phyloP scores from a whole-genome alignment of 2,797 vertebrate genomes.

The Cichlasoma orientale region DNA sequence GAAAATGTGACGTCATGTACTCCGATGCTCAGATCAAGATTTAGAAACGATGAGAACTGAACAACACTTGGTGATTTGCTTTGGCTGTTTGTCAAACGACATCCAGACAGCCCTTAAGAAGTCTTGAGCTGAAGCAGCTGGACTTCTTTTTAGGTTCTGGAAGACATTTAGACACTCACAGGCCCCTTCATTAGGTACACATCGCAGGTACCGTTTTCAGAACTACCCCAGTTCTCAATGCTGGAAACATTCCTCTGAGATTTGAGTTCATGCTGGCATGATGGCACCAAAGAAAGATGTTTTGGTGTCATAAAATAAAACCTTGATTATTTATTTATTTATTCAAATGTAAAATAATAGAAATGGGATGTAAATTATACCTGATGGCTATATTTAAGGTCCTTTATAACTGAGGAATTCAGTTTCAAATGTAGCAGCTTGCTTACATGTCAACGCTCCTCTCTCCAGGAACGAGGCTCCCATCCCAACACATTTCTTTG shows the following conservation, averaged over 20 bases:
- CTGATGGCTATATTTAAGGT: accelerated
- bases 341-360: neutral
- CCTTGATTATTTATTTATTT: neutral
- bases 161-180: no score
- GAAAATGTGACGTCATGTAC: neutral
- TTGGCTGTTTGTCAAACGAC: neutral
- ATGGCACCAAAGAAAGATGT: no score
- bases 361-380: neutral
- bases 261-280: no score
- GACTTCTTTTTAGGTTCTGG: no score
- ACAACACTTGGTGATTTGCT: neutral
- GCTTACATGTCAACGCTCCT: neutral
- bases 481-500: slow-evolving; percentile 91
- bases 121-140: neutral
- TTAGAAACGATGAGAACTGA: neutral
- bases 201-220: no score
- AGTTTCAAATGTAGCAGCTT: neutral
- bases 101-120: neutral
- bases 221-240: no score
- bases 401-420: neutral
- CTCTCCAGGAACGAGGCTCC: slow-evolving; percentile 68
- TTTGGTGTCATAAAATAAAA: no score
- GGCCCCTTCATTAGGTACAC: no score
- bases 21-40: neutral
- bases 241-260: no score